These are phyloP conservation scores for Rhodophaea formosa DNA, from an alignment of 2,888 invertebrate genomes.

Conservation along the genomic window DNA sequence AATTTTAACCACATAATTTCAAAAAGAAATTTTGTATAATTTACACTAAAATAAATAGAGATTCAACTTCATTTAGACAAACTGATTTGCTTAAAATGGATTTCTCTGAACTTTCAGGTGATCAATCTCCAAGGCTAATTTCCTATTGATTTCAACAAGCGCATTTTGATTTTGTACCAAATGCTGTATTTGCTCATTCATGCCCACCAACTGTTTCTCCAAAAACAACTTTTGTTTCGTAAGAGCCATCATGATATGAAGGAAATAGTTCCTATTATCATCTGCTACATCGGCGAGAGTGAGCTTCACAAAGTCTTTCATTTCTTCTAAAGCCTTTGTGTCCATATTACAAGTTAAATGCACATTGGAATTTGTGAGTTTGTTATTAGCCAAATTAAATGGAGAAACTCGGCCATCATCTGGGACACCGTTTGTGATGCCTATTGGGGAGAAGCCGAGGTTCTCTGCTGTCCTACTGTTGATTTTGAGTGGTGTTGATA, in stretches of 20 bases:
- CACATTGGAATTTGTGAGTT: conserved; percentile 34
- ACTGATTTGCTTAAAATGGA: conserved; percentile 25
- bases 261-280: conserved; percentile 68
- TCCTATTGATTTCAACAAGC: conserved; percentile 74
- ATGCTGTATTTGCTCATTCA: conserved; percentile 59
- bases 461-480: conserved; percentile 41
- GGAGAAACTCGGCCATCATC: conserved; percentile 48
- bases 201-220: conserved; percentile 60
- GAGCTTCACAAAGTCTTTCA: conserved; percentile 69
- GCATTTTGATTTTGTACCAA: conserved; percentile 62
- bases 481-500: conserved; percentile 60
- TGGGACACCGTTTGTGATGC: conserved; percentile 45
- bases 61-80: conserved; percentile 16
- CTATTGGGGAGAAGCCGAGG: conserved; percentile 55
- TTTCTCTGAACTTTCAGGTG: conserved; percentile 59
- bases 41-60: conserved; percentile 3
- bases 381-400: conserved; percentile 42
- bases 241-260: conserved; percentile 73
- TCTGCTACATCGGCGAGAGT: conserved; percentile 63
- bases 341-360: conserved; percentile 39
- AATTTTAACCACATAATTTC: background rate
- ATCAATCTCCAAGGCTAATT: conserved; percentile 70
- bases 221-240: conserved; percentile 73
- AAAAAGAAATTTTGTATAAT: conserved; percentile 16
- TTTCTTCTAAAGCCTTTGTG: conserved; percentile 52